Evolutionary conservation across 2,888 invertebrate genomes (phyloP).

Genomic region (Pollenia labialis): DNA sequence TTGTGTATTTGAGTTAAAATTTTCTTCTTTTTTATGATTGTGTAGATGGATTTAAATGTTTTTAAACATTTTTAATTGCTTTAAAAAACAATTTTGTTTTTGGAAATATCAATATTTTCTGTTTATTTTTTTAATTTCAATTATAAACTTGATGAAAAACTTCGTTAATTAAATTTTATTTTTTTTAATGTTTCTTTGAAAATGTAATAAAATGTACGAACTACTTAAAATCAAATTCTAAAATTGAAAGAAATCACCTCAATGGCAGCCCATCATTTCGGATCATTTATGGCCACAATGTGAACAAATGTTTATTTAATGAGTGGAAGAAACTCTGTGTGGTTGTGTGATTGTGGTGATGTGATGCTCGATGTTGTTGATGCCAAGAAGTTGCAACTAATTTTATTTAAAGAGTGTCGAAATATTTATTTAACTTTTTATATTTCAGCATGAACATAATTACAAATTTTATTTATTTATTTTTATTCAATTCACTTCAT

Average conservation of each 20-base stretch:
- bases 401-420: slow-evolving; percentile 65
- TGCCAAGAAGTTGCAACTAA: slow-evolving; percentile 45
- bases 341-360: neutral
- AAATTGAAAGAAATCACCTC: slow-evolving; percentile 49
- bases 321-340: slow-evolving; percentile 1
- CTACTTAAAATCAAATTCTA: slow-evolving; percentile 19
- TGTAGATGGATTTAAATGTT: slow-evolving; percentile 58
- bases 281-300: slow-evolving; percentile 44
- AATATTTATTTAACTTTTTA: slow-evolving; percentile 68
- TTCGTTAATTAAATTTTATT: slow-evolving; percentile 1
- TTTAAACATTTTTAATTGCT: slow-evolving; percentile 68
- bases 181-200: slow-evolving; percentile 3
- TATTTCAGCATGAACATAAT: slow-evolving; percentile 63
- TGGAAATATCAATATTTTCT: slow-evolving; percentile 37
- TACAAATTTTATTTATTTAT: slow-evolving; percentile 62
- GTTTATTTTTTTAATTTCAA: slow-evolving; percentile 27
- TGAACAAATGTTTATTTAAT: slow-evolving; percentile 50
- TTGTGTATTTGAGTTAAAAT: neutral
- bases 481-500: slow-evolving; percentile 35
- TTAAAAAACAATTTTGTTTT: slow-evolving; percentile 2
- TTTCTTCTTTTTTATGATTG: slow-evolving; percentile 1
- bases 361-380: neutral
- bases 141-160: slow-evolving; percentile 41
- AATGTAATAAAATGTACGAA: slow-evolving; percentile 1
- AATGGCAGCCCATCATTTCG: slow-evolving; percentile 3